A percentile compares a stretch with the other conserved stretches of the same genome.
Evolutionary conservation across 2,888 invertebrate genomes (phyloP).

Genomic region (Epinotia ramella): DNA sequence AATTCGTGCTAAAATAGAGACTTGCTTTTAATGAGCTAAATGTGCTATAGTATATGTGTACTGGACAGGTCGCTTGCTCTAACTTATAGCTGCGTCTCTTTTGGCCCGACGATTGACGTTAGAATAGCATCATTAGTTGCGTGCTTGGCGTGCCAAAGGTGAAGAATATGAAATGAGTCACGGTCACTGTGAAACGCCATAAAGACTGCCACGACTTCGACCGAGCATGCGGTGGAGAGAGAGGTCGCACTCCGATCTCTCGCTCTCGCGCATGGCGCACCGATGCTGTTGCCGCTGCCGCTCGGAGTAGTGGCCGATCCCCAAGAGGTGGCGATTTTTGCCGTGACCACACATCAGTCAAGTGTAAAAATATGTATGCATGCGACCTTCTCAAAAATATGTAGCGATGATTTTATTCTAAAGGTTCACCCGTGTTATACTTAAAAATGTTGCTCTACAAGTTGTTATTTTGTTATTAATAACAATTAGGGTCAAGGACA

Average conservation of each 20-base stretch:
- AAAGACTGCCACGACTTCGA: background rate
- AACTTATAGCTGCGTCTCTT: conserved; percentile 15
- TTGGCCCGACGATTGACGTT: background rate
- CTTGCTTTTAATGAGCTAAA: conserved; percentile 4
- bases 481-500: background rate
- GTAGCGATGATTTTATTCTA: background rate
- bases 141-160: conserved; percentile 65
- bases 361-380: conserved; percentile 13
- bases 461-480: background rate
- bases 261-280: too few relatives aligned
- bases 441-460: too few relatives aligned
- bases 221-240: too few relatives aligned
- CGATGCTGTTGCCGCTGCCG: too few relatives aligned
- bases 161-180: conserved; percentile 37
- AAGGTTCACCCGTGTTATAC: background rate
- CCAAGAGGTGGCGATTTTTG: background rate
- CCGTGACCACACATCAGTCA: background rate
- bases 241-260: too few relatives aligned
- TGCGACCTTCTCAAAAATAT: conserved; percentile 7
- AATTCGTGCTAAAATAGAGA: background rate
- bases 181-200: conserved; percentile 14
- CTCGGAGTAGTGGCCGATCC: too few relatives aligned
- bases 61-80: conserved; percentile 45
- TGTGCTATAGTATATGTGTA: conserved; percentile 20
- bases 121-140: conserved; percentile 50